A percentile compares a stretch with the other conserved stretches of the same genome.
Conservation (phyloP, 2,888 invertebrate species). For the Ecdyonurus torrentis region DNA sequence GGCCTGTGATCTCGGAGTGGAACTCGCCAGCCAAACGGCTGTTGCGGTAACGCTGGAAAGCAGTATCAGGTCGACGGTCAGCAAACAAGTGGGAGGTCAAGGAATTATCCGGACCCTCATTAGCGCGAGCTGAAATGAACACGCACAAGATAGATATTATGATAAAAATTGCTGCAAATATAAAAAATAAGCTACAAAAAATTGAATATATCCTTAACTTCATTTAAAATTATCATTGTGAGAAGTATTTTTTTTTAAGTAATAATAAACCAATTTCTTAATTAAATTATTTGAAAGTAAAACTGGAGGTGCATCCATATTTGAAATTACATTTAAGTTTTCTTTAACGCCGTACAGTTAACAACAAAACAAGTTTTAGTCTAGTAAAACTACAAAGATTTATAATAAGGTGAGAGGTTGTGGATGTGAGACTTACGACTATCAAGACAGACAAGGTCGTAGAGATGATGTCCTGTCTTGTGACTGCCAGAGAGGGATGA, state of each 20-base stretch:
- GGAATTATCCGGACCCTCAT: conserved; percentile 77
- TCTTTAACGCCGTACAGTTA: no score
- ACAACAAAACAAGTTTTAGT: no score
- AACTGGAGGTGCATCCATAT: no score
- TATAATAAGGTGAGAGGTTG: no score
- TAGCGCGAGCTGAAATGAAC: conserved; percentile 58
- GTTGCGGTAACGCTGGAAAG: conserved; percentile 74
- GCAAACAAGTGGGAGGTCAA: conserved; percentile 71
- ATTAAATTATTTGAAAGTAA: no score
- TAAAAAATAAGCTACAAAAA: not conserved
- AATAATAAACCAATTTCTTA: no score
- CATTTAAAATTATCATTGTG: no score
- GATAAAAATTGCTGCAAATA: not conserved
- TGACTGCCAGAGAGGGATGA: not conserved
- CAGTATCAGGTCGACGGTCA: conserved; percentile 67
- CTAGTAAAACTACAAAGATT: no score
- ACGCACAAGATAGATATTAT: conserved; percentile 1
- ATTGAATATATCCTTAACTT: not conserved
- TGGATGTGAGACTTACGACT: conserved; percentile 82
- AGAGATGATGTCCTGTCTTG: conserved; percentile 47
- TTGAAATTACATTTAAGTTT: no score
- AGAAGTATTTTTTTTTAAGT: no score
- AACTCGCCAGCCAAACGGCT: conserved; percentile 74
- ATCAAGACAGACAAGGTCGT: conserved; percentile 75
- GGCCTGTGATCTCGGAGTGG: conserved; percentile 75